A percentile compares a stretch with the other conserved stretches of the same genome.
These are phyloP conservation scores for Smithornis capensis DNA, from an alignment of 2,113 vertebrate species.

Conservation along the genomic window DNA sequence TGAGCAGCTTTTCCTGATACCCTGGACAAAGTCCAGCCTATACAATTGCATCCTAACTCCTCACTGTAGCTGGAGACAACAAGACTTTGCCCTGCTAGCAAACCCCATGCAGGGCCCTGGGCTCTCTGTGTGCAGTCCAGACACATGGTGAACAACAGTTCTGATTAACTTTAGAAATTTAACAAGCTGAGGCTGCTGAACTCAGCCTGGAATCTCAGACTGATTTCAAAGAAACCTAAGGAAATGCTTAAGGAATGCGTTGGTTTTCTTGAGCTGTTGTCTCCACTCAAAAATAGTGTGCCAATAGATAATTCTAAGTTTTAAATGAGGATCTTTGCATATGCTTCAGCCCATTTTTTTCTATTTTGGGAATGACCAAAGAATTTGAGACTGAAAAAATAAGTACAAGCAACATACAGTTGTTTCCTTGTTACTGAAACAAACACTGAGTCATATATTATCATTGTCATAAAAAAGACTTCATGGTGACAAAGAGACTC, in stretches of 20 bases:
- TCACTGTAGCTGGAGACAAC: not conserved
- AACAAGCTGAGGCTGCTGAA: not conserved
- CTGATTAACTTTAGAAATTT: not conserved
- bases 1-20: not conserved
- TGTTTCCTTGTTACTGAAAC: constrained; percentile 21
- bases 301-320: not conserved
- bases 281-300: not conserved
- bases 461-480: constrained; percentile 44
- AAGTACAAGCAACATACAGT: constrained; percentile 21
- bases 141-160: not conserved
- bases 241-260: not conserved
- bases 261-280: not conserved
- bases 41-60: not conserved
- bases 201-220: not conserved
- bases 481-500: constrained; percentile 7
- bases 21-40: not conserved
- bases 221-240: not conserved
- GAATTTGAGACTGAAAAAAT: not conserved
- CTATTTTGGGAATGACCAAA: not conserved
- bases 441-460: constrained; percentile 39
- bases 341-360: not conserved
- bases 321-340: not conserved
- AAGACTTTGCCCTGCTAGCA: not conserved
- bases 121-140: not conserved
- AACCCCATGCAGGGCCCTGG: not conserved